Evolutionary conservation across 2,113 vertebrate species (phyloP).

Genomic region (Prinia subflava): DNA sequence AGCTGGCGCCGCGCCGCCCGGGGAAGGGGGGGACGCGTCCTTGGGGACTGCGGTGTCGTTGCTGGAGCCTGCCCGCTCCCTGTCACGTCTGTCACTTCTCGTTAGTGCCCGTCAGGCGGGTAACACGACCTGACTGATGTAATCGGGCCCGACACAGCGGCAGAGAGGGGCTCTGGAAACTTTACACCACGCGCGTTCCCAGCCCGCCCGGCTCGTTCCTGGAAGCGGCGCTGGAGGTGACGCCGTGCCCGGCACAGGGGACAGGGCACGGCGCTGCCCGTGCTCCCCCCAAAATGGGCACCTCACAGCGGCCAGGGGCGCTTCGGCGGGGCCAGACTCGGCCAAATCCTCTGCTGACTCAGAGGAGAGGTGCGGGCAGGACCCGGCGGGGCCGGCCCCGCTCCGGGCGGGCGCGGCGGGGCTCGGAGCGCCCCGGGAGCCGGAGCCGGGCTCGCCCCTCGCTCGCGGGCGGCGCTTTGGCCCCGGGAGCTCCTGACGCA

Average conservation of each 20-base stretch:
- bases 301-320: fast-evolving
- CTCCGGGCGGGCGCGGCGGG: neutral
- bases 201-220: neutral
- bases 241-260: neutral
- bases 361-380: neutral
- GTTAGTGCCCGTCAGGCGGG: neutral
- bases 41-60: neutral
- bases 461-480: neutral
- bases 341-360: neutral
- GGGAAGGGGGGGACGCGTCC: neutral
- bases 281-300: fast-evolving
- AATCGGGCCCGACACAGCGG: neutral
- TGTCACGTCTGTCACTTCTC: slow-evolving; percentile 60
- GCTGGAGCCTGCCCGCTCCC: neutral
- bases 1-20: neutral
- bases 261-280: fast-evolving
- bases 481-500: neutral
- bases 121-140: slow-evolving; percentile 28
- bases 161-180: neutral
- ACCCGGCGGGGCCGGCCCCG: neutral
- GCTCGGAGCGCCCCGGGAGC: neutral
- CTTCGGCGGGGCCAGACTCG: too few relatives aligned
- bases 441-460: neutral
- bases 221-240: neutral
- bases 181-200: neutral